Evolutionary conservation across 2,888 invertebrate species (phyloP), one percentile per base, ranked within the genome.

Genomic region (Maniola hyperantus): DNA sequence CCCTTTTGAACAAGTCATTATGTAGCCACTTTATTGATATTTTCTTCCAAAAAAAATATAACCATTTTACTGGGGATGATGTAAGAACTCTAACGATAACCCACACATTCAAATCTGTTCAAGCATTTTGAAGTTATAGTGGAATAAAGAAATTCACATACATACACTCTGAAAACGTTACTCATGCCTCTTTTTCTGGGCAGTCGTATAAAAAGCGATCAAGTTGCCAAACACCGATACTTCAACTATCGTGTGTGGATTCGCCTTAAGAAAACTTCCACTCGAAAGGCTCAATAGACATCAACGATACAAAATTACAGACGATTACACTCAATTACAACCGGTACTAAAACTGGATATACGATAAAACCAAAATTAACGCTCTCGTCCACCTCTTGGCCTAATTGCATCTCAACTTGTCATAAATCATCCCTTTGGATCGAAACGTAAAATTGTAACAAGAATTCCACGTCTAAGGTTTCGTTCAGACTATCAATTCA

Each of bases 361-460:
- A 88, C 79, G 84, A 84, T 76, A 79, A 82, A 84, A 87, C 82
- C 83, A 76, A 88, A 89, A 90, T 89, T 87, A 89, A 89, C 83
- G 85, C 85, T 80, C 77, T 68, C 72, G 68, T 76, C 75, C 79
- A 80, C 80, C 80, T 78, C 74, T 77, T 82, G 80, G 78, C 79
- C 87, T 89, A 85, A 91, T 91, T 89, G 82, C 78, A 82, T 76
- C 78, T 82, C 74, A 70, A 74, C 72, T 68, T 65, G 73, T 81
- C 80, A 89, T 91, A 91, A 91, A 91, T 91, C 89, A 90, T 86
- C 73, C 72, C 68, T 62, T 66, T 70, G 73, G 82, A 81, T 83
- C 80, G 79, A 78, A 74, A 76, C 72, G 74, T 76, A 84, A 88
- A 89, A 86, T 86, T 85, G 83, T 84, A 83, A 80, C 82, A 84